Conservation (phyloP, 2,888 invertebrate species). For the Malthinus flaveolus region DNA sequence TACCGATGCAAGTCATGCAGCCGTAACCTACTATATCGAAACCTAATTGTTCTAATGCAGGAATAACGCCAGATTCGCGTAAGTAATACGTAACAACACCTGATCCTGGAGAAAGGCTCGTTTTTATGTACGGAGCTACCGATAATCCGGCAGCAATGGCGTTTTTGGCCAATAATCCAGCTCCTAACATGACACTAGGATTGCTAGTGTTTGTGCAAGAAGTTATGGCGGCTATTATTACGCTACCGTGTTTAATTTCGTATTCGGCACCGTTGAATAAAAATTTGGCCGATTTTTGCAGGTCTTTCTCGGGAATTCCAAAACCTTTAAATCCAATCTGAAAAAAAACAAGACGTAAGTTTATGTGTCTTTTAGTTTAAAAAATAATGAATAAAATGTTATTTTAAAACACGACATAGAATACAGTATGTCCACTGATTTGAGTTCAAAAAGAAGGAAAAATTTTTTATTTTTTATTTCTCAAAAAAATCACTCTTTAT, state of each 20-base stretch:
- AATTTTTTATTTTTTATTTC: too few relatives aligned
- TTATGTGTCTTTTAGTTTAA: too few relatives aligned
- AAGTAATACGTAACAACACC: conserved; percentile 54
- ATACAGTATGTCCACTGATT: too few relatives aligned
- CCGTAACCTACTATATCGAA: conserved; percentile 98
- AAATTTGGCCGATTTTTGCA: conserved; percentile 70
- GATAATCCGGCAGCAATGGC: conserved; percentile 88
- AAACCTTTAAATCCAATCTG: conserved; percentile 93
- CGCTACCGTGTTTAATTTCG: conserved; percentile 83
- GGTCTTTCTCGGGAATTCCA: conserved; percentile 70
- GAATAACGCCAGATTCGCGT: conserved; percentile 88
- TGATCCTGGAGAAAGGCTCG: conserved; percentile 83
- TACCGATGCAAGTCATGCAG: conserved; percentile 99
- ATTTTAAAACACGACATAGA: too few relatives aligned
- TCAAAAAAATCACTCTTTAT: too few relatives aligned
- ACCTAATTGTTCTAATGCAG: conserved; percentile 82
- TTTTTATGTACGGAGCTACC: conserved; percentile 94
- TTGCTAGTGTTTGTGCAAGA: conserved; percentile 98
- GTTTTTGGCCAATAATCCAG: conserved; percentile 89
- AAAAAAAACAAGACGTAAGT: conserved; percentile 27
- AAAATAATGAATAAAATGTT: too few relatives aligned
- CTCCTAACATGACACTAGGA: conserved; percentile 97
- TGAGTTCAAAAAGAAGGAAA: too few relatives aligned
- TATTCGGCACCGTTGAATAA: conserved; percentile 81
- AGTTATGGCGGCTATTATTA: conserved; percentile 96